Evolutionary conservation across 2,888 invertebrate genomes (phyloP).

Genomic region (Adela reaumurella): DNA sequence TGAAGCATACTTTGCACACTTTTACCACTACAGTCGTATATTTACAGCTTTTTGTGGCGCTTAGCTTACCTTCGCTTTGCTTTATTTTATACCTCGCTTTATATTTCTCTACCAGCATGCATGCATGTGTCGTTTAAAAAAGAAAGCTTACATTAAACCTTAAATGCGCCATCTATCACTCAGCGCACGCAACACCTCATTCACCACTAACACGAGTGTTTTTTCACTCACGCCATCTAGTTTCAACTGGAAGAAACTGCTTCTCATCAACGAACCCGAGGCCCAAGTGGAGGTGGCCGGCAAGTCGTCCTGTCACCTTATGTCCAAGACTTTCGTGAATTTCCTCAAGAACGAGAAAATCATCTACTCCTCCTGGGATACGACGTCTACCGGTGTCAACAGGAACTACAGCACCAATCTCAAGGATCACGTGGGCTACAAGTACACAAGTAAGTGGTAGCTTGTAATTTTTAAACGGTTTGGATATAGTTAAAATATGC

Average conservation of each 20-base stretch:
- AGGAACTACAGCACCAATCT: slow-evolving; percentile 59
- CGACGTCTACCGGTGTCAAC: slow-evolving; percentile 48
- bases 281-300: slow-evolving; percentile 67
- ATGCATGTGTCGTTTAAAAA: no score
- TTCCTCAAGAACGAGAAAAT: slow-evolving; percentile 43
- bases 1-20: no score
- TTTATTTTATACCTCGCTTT: no score
- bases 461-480: no score
- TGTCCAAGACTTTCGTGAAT: slow-evolving; percentile 69
- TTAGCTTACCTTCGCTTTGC: no score
- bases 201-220: slow-evolving; percentile 28
- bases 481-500: no score
- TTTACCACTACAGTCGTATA: no score
- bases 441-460: slow-evolving; percentile 66
- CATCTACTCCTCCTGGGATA: slow-evolving; percentile 58
- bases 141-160: no score
- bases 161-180: not conserved
- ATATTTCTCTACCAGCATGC: no score
- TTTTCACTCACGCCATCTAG: slow-evolving; percentile 49
- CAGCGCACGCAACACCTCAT: not conserved
- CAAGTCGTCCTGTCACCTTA: slow-evolving; percentile 68
- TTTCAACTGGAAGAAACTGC: slow-evolving; percentile 65
- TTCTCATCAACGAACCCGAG: slow-evolving; percentile 69
- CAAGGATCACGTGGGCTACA: slow-evolving; percentile 61
- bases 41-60: no score